phyloP scores from a whole-genome alignment of 2,113 vertebrate species.

The Prolemur simus region DNA sequence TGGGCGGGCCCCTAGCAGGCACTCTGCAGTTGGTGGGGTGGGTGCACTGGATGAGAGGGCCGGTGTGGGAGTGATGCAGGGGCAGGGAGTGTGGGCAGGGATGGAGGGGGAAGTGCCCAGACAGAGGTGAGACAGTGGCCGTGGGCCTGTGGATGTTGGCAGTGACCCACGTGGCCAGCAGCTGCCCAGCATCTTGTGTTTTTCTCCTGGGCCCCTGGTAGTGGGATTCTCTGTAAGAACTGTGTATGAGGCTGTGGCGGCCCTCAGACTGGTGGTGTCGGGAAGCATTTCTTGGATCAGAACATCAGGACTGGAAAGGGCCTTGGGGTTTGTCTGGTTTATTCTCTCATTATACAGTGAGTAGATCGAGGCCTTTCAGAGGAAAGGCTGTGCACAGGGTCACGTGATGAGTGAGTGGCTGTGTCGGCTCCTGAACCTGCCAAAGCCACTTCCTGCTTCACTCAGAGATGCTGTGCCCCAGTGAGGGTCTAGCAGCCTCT shows the following conservation, averaged over 20 bases:
- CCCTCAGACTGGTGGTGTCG: too few species aligned
- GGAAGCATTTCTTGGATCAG: background rate
- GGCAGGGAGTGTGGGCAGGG: background rate
- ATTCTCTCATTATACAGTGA: accelerated
- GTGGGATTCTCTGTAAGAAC: background rate
- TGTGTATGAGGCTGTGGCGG: background rate
- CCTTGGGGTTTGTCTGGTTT: background rate
- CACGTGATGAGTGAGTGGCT: background rate
- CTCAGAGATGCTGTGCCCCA: background rate
- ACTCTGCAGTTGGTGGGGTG: background rate
- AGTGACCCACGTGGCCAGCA: background rate
- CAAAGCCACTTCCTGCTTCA: background rate
- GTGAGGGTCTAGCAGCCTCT: background rate
- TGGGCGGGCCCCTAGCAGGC: background rate
- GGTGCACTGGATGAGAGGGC: background rate
- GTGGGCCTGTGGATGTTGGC: background rate
- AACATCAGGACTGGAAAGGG: background rate
- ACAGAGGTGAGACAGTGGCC: accelerated
- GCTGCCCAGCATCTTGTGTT: background rate
- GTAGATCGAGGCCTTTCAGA: background rate
- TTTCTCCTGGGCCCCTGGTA: background rate
- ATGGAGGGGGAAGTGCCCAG: background rate
- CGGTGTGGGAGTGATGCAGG: background rate
- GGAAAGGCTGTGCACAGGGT: background rate
- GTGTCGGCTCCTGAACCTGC: background rate